phyloP scores from a whole-genome alignment of 2,888 invertebrate genomes.

The Netelia inedita region DNA sequence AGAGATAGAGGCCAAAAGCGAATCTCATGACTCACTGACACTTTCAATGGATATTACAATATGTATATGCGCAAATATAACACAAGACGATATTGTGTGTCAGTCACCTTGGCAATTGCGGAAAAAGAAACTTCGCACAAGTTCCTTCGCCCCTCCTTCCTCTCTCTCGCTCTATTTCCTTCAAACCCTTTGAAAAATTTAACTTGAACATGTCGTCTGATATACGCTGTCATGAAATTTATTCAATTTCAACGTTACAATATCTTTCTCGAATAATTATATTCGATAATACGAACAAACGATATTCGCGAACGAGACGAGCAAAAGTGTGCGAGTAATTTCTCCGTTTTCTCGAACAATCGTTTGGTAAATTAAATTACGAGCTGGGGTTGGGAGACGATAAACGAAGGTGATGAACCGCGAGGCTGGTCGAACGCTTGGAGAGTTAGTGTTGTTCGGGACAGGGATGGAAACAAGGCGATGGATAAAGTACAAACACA shows the following conservation, averaged over 20 bases:
- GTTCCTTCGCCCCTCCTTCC: background rate
- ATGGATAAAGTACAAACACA: conserved; percentile 1
- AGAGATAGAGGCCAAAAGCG: conserved; percentile 53
- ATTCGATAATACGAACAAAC: background rate
- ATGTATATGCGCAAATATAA: conserved; percentile 42
- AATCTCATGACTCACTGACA: conserved; percentile 62
- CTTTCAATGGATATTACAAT: conserved; percentile 51
- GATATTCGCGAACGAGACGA: background rate
- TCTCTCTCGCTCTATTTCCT: background rate
- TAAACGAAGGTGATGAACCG: conserved; percentile 70
- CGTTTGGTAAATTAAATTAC: conserved; percentile 71
- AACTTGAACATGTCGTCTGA: too few species aligned
- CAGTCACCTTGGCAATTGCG: conserved; percentile 61
- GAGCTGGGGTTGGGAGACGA: conserved; percentile 46
- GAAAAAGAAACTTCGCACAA: background rate
- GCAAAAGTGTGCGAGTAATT: background rate
- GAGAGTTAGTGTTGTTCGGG: conserved; percentile 1
- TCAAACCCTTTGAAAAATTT: too few species aligned
- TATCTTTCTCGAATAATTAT: too few species aligned
- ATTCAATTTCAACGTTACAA: too few species aligned
- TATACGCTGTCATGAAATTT: too few species aligned
- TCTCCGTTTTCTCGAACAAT: conserved; percentile 62
- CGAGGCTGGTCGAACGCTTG: conserved; percentile 10
- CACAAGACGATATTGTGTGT: conserved; percentile 62
- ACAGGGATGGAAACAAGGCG: background rate